Percentiles rank a stretch among this genome's conserved stretches.
phyloP scores from a whole-genome alignment of 2,113 vertebrate species.

The Leptosomus discolor region DNA sequence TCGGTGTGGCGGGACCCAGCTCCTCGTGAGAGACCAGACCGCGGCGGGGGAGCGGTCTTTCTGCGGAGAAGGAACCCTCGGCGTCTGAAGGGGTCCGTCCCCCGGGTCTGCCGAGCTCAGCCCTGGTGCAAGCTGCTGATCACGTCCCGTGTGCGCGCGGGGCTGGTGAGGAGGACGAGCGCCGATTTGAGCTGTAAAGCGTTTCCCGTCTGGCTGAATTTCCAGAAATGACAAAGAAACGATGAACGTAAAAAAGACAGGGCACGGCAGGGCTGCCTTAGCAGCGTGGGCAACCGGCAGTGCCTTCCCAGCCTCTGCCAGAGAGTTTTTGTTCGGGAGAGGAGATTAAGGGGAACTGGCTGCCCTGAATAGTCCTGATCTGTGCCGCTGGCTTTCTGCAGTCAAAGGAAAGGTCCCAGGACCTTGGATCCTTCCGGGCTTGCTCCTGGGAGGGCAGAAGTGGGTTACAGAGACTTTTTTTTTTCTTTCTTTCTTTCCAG shows the following conservation, averaged over 20 bases:
- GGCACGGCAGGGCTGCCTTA: not conserved
- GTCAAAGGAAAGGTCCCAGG: not conserved
- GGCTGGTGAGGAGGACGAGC: not conserved
- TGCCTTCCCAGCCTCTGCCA: not conserved
- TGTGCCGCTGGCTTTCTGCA: not conserved
- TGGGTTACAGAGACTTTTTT: not conserved
- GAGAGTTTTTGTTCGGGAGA: not conserved
- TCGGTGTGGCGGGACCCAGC: not conserved
- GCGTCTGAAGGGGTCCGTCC: not conserved
- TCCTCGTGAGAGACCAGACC: not conserved
- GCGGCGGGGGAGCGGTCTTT: not conserved
- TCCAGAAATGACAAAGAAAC: not conserved
- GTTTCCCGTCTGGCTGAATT: not conserved
- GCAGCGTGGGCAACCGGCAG: not conserved
- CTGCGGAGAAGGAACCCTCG: not conserved
- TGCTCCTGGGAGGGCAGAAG: not conserved
- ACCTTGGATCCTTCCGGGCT: not conserved
- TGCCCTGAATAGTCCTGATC: not conserved
- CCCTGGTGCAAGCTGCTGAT: not conserved
- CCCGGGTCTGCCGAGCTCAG: not conserved
- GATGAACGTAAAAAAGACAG: not conserved
- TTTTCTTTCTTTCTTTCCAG: not conserved
- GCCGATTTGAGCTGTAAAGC: not conserved
- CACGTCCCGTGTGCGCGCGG: fast-evolving
- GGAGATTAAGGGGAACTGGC: not conserved